Evolutionary conservation across 2,888 invertebrate species (phyloP).

Genomic region (Papilio elwesi): DNA sequence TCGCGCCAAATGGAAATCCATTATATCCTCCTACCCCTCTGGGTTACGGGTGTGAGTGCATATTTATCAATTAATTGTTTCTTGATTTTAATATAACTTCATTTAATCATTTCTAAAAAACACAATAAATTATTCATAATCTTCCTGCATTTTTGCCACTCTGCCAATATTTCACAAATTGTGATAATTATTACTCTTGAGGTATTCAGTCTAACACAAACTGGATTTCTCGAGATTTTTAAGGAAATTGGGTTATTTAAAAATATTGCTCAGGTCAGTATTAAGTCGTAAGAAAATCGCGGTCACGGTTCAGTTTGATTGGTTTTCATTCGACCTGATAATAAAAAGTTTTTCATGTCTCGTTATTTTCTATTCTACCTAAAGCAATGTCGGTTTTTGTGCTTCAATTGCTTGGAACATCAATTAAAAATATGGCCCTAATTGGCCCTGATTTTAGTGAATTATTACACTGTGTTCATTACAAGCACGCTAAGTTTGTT

Average conservation of each 20-base stretch:
- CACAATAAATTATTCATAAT: no score
- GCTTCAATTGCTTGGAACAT: neutral
- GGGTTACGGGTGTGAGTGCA: no score
- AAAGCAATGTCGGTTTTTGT: conserved; percentile 16
- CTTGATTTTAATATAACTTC: no score
- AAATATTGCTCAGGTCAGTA: neutral
- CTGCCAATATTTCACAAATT: no score
- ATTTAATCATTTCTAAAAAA: no score
- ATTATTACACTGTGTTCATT: neutral
- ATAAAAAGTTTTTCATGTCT: conserved; percentile 10
- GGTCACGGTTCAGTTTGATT: conserved; percentile 24
- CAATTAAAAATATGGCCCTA: neutral
- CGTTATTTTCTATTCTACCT: conserved; percentile 4
- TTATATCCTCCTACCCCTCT: no score
- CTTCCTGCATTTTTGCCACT: no score
- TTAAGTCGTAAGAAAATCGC: conserved; percentile 8
- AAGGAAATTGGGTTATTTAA: conserved; percentile 4
- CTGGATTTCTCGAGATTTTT: neutral
- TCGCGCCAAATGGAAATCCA: no score
- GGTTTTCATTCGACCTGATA: conserved; percentile 5
- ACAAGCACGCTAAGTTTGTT: neutral
- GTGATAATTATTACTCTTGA: neutral
- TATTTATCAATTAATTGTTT: no score
- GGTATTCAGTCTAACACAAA: neutral
- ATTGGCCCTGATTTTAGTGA: neutral